These are phyloP conservation scores for Scopus umbretta DNA, from an alignment of 2,113 vertebrate species.

Conservation along the genomic window DNA sequence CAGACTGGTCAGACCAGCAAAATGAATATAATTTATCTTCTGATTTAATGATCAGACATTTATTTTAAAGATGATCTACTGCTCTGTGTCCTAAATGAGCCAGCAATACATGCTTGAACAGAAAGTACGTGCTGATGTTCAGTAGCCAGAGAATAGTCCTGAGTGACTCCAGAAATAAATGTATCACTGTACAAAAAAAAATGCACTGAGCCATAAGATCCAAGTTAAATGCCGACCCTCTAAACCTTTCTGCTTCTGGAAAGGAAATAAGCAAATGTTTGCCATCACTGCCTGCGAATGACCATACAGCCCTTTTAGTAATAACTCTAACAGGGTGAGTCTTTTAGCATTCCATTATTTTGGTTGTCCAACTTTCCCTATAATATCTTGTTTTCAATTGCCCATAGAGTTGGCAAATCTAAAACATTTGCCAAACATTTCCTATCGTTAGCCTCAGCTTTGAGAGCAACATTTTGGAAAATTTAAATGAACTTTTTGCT, in stretches of 20 bases:
- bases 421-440: not conserved
- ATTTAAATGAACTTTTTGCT: not conserved
- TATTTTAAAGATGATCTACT: not conserved
- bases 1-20: not conserved
- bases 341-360: not conserved
- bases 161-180: not conserved
- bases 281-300: not conserved
- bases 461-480: not conserved
- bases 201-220: not conserved
- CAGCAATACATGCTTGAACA: not conserved
- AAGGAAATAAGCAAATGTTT: not conserved
- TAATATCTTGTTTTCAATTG: not conserved
- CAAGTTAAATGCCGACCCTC: not conserved
- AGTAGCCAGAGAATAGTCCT: not conserved
- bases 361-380: not conserved
- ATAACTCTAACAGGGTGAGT: not conserved
- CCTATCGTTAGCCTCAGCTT: not conserved
- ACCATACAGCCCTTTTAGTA: not conserved
- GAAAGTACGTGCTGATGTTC: not conserved
- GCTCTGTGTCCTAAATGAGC: not conserved
- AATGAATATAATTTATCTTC: not conserved
- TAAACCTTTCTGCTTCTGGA: not conserved
- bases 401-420: not conserved
- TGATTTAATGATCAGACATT: not conserved
- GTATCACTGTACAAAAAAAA: not conserved